These are phyloP conservation scores for Nomada ferruginata DNA, from an alignment of 2,888 invertebrate species.

Conservation along the genomic window DNA sequence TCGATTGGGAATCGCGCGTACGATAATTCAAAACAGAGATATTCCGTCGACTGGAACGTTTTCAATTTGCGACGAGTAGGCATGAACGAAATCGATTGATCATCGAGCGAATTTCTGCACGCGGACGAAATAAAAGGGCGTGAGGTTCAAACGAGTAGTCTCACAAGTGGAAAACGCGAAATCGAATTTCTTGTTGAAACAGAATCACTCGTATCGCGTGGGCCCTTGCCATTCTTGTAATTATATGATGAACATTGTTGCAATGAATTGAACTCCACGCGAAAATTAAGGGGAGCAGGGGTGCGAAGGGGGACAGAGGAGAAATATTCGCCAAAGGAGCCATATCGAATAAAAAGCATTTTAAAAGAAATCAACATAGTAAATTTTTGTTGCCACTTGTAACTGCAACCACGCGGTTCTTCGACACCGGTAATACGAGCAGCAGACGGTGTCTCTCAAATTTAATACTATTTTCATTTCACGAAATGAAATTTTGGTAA, in stretches of 20 bases:
- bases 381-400: slow-evolving; percentile 31
- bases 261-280: neutral
- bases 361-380: slow-evolving; percentile 19
- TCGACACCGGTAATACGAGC: slow-evolving; percentile 52
- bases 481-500: slow-evolving; percentile 67
- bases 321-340: neutral
- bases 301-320: neutral
- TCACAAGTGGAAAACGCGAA: neutral
- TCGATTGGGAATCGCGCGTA: neutral
- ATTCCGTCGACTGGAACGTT: slow-evolving; percentile 9
- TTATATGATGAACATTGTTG: neutral
- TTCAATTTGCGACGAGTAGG: slow-evolving; percentile 9
- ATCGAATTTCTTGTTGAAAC: neutral
- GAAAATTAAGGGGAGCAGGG: neutral
- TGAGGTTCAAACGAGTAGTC: neutral
- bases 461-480: slow-evolving; percentile 73
- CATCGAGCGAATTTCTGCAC: neutral
- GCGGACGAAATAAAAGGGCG: neutral
- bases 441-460: slow-evolving; percentile 58
- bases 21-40: slow-evolving; percentile 23
- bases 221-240: neutral
- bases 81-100: slow-evolving; percentile 7
- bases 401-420: slow-evolving; percentile 38
- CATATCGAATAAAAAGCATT: slow-evolving; percentile 16
- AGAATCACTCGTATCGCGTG: neutral